Conservation (phyloP, 2,888 invertebrate species). For the Poecilus cupreus region DNA sequence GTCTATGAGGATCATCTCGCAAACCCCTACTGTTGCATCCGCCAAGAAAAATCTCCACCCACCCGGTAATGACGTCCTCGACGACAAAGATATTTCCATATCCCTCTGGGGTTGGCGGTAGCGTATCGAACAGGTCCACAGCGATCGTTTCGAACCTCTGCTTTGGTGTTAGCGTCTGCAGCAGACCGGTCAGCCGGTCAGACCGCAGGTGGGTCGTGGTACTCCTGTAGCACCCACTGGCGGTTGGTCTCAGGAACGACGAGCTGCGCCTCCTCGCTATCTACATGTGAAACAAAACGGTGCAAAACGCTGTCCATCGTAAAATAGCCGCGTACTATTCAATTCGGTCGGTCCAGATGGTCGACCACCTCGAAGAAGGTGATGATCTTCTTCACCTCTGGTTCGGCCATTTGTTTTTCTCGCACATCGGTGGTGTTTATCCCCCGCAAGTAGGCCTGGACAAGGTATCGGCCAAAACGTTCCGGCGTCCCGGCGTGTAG, state of each 20-base stretch:
- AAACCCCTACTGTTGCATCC: slow-evolving; percentile 65
- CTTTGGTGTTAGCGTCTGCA: slow-evolving; percentile 61
- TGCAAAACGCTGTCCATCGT: slow-evolving; percentile 57
- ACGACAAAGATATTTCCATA: slow-evolving; percentile 60
- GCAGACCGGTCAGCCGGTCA: slow-evolving; percentile 64
- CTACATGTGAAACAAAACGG: slow-evolving; percentile 30
- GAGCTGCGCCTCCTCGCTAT: slow-evolving; percentile 60
- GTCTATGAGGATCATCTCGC: slow-evolving; percentile 63
- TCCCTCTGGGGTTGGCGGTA: slow-evolving; percentile 27
- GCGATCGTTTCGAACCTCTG: slow-evolving; percentile 64
- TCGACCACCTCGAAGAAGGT: neutral
- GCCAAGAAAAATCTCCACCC: slow-evolving; percentile 67
- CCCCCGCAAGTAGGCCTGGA: no score
- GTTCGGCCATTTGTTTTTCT: neutral
- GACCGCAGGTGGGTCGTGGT: slow-evolving; percentile 54
- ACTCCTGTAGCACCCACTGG: neutral
- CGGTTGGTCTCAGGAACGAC: slow-evolving; percentile 61
- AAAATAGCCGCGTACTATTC: slow-evolving; percentile 36
- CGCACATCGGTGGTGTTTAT: no score
- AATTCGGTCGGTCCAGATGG: neutral
- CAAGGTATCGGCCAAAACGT: no score
- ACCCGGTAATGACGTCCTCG: slow-evolving; percentile 59
- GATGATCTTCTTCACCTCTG: neutral
- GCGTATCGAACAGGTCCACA: slow-evolving; percentile 63
- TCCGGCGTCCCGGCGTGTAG: no score